Percentiles rank a stretch among this genome's conserved stretches.
These are phyloP conservation scores for Cossypha polioptera DNA, from an alignment of 2,797 vertebrate genomes.

Conservation along the genomic window DNA sequence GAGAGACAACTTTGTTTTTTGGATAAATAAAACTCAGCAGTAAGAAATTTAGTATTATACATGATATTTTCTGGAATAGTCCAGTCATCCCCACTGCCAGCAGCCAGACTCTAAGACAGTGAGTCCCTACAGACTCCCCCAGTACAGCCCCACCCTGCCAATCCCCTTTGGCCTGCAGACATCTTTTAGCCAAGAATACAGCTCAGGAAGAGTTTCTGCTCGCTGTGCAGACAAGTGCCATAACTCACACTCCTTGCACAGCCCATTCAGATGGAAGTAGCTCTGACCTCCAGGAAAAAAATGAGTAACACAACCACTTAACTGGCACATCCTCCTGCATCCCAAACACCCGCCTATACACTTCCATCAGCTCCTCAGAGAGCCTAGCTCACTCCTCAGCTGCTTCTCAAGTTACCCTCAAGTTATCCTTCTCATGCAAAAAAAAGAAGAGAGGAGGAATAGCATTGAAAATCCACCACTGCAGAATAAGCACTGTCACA, in stretches of 20 bases:
- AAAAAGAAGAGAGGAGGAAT: not conserved
- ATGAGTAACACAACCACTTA: not conserved
- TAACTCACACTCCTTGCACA: slow-evolving; percentile 20
- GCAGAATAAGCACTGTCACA: not conserved
- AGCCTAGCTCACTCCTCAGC: not conserved
- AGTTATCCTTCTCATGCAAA: not conserved
- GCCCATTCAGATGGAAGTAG: not conserved
- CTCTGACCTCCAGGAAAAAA: not conserved
- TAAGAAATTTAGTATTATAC: not conserved
- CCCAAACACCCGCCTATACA: not conserved
- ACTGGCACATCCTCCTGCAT: not conserved
- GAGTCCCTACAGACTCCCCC: not conserved
- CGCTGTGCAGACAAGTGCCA: not conserved
- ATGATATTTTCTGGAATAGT: not conserved
- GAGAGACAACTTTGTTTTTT: not conserved
- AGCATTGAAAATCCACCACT: not conserved
- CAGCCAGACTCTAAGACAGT: not conserved
- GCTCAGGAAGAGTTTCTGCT: not conserved
- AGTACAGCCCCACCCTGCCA: rapidly evolving
- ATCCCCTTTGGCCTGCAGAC: not conserved
- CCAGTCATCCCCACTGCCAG: not conserved
- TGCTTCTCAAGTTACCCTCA: not conserved
- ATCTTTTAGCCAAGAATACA: not conserved
- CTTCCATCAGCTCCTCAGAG: not conserved
- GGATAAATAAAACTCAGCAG: not conserved